Base-by-base conservation (phyloP, 1,140 invertebrate species). In the Tetranychus cinnabarinus region DNA sequence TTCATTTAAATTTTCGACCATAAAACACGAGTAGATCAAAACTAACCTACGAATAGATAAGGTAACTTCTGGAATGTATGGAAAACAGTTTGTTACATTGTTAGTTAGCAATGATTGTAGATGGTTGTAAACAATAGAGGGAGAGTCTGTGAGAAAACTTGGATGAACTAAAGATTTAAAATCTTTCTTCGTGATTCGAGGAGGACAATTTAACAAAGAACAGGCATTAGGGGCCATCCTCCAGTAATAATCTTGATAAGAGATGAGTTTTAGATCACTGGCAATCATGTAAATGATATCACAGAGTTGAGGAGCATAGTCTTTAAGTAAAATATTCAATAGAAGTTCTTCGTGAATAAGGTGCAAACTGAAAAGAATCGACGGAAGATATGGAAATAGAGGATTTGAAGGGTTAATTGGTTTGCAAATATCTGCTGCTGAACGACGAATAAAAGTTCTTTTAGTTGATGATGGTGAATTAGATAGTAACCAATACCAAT, bases 321-420 rank as follows among this genome's bases (percentile, higher is more conserved):
- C 78, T 33, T 77, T 77, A 63, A 84, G 75, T 2, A 85, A 72
- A 1, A 78, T 75, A 68, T 87, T 84, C 45, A 92, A 70, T 71
- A 92, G 92, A 1, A 89, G 75, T 69, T 93, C 77, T 77, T 93
- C 89, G 71, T 92, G 93, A 0, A 90, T 73, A 12, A 93, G 73
- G 75, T 95, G 90, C 45, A 95, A 74, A 0, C 83, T 78, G 71
- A 82, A 88, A 50, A 90, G 75, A 36, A 91, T 77, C 37, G 82
- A 72, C 15, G 84, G 77, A 10, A 87, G 77, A 67, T 84, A 80
- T 0, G 78, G 76, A 69, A 86, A 90, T 1, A 92, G 72, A 23
- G 50, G 80, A 70, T 2, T 52, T 8, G 50, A 52, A 2, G 84
- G 78, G 63, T 72, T 73, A 77, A 63, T 59, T n/a, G 45, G n/a